Conservation (phyloP, 2,888 invertebrate genomes). For the Cerastis rubricosa region DNA sequence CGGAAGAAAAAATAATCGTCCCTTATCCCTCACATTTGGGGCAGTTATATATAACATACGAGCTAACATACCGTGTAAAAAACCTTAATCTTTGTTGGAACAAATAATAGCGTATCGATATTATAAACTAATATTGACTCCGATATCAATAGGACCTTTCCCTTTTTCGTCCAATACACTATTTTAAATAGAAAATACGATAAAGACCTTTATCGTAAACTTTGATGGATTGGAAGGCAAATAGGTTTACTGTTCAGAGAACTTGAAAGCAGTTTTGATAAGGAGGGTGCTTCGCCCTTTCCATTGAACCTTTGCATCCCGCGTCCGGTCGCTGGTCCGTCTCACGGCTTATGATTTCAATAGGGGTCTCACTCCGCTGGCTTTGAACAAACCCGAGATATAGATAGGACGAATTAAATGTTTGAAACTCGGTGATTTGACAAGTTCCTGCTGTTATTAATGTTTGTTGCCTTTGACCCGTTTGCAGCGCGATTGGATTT, state of each 20-base stretch:
- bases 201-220: slow-evolving; percentile 71
- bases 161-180: slow-evolving; percentile 52
- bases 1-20: slow-evolving; percentile 40
- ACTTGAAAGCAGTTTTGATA: slow-evolving; percentile 77
- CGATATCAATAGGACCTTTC: slow-evolving; percentile 56
- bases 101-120: slow-evolving; percentile 62
- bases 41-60: slow-evolving; percentile 44
- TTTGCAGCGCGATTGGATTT: slow-evolving; percentile 36
- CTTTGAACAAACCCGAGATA: slow-evolving; percentile 66
- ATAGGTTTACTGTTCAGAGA: slow-evolving; percentile 73
- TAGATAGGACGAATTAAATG: slow-evolving; percentile 66
- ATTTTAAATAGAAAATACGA: slow-evolving; percentile 70
- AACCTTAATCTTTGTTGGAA: slow-evolving; percentile 61
- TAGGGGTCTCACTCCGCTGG: slow-evolving; percentile 67
- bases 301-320: slow-evolving; percentile 70
- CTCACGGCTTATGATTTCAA: slow-evolving; percentile 71
- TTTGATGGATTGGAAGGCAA: slow-evolving; percentile 77
- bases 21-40: slow-evolving; percentile 40
- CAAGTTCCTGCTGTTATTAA: slow-evolving; percentile 60
- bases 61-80: slow-evolving; percentile 36
- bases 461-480: slow-evolving; percentile 64
- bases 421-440: slow-evolving; percentile 59
- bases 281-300: slow-evolving; percentile 70
- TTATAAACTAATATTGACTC: slow-evolving; percentile 67
- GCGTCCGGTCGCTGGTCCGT: slow-evolving; percentile 63